Base-by-base conservation (phyloP, 2,888 invertebrate genomes). In the Xestia ashworthii region DNA sequence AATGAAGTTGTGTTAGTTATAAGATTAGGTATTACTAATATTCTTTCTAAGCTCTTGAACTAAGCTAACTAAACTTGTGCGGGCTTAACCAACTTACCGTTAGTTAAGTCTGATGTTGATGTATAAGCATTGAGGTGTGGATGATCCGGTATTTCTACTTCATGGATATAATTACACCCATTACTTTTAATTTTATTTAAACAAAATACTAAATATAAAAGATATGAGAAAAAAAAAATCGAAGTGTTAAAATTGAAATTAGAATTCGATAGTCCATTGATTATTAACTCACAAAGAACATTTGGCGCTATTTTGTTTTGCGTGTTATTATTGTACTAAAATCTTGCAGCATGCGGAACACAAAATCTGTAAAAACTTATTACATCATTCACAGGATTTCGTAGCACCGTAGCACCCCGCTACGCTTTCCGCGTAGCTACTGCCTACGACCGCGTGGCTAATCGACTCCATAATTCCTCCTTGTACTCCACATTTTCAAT, bases 401-500 rank as follows among this genome's bases (percentile, higher is more conserved):
- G 69, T 55, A 62, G 69, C 77, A 66, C 64, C 67, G 66, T 50
- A 66, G 66, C 70, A 71, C 60, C 69, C 55, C 4, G 85, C 85
- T 77, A 77, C 76, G 85, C 1, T 50, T 46, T 62, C 44, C 66
- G 48, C 82, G 82, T 80, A 82, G 81, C 71, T 11, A 25, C 38
- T 65, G 81, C 69, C 73, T 83, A 72, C 78, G 68, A 70, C 80
- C 76, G 71, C 78, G 80, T 74, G 78, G 74, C 75, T 87, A 86
- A 85, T 85, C 76, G 78, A 78, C 82, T 53, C 55, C 82, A 73
- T 78, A 76, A 85, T 76, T 82, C 66, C 70, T 71, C 66, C 68
- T 71, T 69, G 74, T 78, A 78, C 69, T 69, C 76, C 50, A 76
- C 69, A 79, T 82, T 86, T 87, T 78, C 81, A 76, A 81, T 85